phyloP scores from a whole-genome alignment of 2,113 vertebrate species.

The Vicugna pacos region DNA sequence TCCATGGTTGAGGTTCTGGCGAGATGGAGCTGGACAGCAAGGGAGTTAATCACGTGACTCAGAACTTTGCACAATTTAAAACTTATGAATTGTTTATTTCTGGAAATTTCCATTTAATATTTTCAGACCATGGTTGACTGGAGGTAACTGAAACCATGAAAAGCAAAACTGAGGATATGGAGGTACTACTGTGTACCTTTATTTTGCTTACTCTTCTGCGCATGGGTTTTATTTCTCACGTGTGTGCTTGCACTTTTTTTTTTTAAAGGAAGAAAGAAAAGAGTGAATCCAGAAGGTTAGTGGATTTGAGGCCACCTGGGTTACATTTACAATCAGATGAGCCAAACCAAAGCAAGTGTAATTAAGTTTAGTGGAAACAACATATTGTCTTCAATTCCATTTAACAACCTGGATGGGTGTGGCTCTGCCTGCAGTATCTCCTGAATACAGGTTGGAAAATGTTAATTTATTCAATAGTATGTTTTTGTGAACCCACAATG shows the following conservation, averaged over 20 bases:
- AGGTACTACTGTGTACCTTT: background rate
- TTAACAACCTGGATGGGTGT: background rate
- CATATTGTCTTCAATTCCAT: conserved; percentile 4
- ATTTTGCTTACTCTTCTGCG: background rate
- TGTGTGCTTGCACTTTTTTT: background rate
- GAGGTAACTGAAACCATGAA: background rate
- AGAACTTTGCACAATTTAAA: background rate
- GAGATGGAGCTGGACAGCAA: background rate
- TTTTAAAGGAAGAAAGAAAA: background rate
- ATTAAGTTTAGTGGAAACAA: conserved; percentile 57
- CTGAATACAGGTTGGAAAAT: conserved; percentile 30
- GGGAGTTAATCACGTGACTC: background rate
- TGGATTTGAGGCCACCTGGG: conserved; percentile 45
- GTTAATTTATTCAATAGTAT: background rate
- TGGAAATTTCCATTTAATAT: background rate
- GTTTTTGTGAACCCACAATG: background rate
- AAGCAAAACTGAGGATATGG: background rate
- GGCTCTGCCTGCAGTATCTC: background rate
- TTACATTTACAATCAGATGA: conserved; percentile 62
- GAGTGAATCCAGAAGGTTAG: conserved; percentile 35
- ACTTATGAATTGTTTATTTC: background rate
- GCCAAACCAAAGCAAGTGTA: conserved; percentile 52
- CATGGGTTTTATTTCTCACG: background rate
- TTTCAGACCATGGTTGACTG: background rate
- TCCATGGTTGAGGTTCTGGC: background rate